A percentile compares a stretch with the other conserved stretches of the same genome.
These are phyloP conservation scores for Pogonus chalceus DNA, from an alignment of 1,140 invertebrate species.

Conservation along the genomic window DNA sequence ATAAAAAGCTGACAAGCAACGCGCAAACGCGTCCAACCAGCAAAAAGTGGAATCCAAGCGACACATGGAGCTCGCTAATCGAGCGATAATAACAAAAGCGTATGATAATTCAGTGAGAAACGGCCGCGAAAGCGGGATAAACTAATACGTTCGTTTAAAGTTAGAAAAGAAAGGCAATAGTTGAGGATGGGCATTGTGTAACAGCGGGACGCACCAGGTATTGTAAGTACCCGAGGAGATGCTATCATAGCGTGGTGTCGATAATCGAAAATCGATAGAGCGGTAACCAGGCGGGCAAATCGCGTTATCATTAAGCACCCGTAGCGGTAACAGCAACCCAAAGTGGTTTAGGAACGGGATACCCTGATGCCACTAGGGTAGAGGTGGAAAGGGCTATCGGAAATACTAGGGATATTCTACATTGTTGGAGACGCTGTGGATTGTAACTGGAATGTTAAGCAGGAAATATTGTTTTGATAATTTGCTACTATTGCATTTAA, in stretches of 20 bases:
- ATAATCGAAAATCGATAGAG: not conserved
- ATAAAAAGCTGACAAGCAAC: no score
- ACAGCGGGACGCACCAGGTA: not conserved
- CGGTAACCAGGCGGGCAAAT: not conserved
- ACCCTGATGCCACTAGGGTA: no score
- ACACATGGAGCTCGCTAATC: not conserved
- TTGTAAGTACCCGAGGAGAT: not conserved
- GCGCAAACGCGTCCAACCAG: no score
- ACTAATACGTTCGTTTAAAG: not conserved
- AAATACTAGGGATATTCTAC: no score
- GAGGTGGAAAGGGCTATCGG: no score
- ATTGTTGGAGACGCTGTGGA: no score
- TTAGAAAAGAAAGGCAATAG: not conserved
- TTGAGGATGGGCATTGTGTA: not conserved
- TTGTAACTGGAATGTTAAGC: no score
- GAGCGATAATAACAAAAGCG: not conserved
- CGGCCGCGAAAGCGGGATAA: not conserved
- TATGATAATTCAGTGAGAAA: not conserved
- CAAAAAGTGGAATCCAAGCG: not conserved
- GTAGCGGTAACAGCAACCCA: no score
- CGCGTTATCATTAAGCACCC: not conserved
- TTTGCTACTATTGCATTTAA: no score
- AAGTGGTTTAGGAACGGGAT: no score
- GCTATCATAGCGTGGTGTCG: not conserved
- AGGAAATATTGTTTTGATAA: no score